phyloP scores from a whole-genome alignment of 2,113 vertebrate species.

The Felis chaus region DNA sequence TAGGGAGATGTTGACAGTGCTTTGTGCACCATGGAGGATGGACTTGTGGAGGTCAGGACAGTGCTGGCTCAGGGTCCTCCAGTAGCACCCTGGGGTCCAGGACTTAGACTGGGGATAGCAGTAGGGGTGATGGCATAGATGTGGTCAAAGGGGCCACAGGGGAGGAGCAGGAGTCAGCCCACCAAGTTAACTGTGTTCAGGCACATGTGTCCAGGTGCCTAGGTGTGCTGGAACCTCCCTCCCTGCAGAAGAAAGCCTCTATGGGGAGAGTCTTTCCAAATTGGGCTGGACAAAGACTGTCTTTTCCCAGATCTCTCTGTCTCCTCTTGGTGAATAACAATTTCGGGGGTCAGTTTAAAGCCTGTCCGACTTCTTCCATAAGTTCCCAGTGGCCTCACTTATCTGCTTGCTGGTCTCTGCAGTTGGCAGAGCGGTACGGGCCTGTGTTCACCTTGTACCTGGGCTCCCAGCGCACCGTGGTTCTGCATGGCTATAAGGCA shows the following conservation, averaged over 20 bases:
- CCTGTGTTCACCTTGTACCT: slow-evolving; percentile 68
- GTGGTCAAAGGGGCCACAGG: neutral
- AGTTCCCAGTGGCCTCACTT: neutral
- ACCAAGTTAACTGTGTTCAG: neutral
- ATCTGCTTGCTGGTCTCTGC: neutral
- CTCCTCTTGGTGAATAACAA: neutral
- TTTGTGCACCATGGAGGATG: neutral
- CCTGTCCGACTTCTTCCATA: too few relatives aligned
- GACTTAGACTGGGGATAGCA: neutral
- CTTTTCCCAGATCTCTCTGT: neutral
- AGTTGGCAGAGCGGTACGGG: slow-evolving; percentile 60
- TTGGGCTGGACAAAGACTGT: neutral
- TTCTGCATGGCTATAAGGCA: slow-evolving; percentile 57
- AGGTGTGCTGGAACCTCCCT: fast-evolving
- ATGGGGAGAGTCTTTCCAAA: neutral
- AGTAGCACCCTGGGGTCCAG: neutral
- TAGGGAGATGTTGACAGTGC: fast-evolving
- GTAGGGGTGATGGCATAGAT: neutral
- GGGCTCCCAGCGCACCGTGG: neutral
- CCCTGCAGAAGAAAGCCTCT: neutral
- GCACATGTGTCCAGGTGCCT: neutral
- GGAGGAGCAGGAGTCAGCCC: neutral
- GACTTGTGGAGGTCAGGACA: too few relatives aligned
- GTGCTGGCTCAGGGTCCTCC: neutral
- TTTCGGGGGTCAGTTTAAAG: neutral